Conservation (phyloP, 2,888 invertebrate species). For the Drosophila quasianomalipes region DNA sequence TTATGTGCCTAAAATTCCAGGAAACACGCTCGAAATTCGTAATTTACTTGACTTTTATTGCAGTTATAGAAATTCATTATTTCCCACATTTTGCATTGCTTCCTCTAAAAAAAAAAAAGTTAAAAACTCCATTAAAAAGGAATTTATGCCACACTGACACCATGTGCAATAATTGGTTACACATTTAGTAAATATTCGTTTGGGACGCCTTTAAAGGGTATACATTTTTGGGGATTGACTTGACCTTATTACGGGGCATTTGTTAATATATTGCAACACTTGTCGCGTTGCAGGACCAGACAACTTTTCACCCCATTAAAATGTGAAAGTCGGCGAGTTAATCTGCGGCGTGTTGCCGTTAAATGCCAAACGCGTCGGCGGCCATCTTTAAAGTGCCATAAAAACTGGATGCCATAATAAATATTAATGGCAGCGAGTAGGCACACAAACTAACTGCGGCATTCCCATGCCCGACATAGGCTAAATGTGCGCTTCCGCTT, state of each 20-base stretch:
- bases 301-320: slow-evolving; percentile 57
- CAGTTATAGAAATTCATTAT: background rate
- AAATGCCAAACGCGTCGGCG: slow-evolving; percentile 42
- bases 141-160: background rate
- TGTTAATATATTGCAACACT: slow-evolving; percentile 15
- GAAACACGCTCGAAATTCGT: background rate
- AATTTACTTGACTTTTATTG: background rate
- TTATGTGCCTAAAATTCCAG: background rate
- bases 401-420: slow-evolving; percentile 66
- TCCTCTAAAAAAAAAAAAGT: background rate
- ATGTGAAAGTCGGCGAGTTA: slow-evolving; percentile 30
- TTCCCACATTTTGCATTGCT: background rate
- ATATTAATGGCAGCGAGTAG: slow-evolving; percentile 65
- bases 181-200: slow-evolving; percentile 24
- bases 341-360: slow-evolving; percentile 59
- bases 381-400: slow-evolving; percentile 68
- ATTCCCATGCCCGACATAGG: slow-evolving; percentile 30
- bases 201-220: background rate
- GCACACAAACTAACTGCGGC: slow-evolving; percentile 43
- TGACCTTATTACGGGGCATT: slow-evolving; percentile 6
- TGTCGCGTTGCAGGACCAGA: slow-evolving; percentile 9
- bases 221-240: background rate
- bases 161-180: background rate
- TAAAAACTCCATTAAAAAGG: background rate
- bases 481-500: slow-evolving; percentile 59